Evolutionary conservation across 2,888 invertebrate genomes (phyloP), one percentile per base, ranked within the genome.

Genomic region (Tridacna gigas): DNA sequence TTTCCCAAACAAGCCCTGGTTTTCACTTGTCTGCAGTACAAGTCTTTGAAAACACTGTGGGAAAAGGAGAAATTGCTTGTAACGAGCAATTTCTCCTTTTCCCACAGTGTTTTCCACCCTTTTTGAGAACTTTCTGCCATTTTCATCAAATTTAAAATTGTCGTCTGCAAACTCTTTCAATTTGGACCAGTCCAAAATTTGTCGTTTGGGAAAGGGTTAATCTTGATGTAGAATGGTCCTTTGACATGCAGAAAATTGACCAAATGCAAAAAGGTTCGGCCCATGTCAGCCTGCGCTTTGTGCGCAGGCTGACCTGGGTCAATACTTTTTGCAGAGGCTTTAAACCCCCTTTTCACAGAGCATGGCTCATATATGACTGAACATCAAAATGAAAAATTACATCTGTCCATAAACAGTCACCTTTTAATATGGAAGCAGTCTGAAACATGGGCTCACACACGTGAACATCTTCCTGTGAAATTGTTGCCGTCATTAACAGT

Each of bases 361-460:
- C n/a, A n/a, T n/a, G n/a, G 7, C 37, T 4, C 37, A 37, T 7
- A 37, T 37, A 7, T 37, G 37, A 37, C 2, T 37, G 2, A 4
- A 37, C 7, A 37, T 37, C 37, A 7, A 37, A 37, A 7, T 37
- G 3, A 37, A 37, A 37, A 37, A 37, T 2, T 37, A 37, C 37
- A 37, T 37, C 37, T 37, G 37, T 37, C 37, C 37, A 37, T 37
- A 37, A 37, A 37, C 37, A 37, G 37, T 56, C 28, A 81, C 81
- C 81, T 77, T 81, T 77, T 15, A 81, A 22, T n/a, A 81, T 48
- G 18, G 47, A 28, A 20, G 77, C 73, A n/a, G 77, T 77, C 26
- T 81, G 65, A 28, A 61, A 80, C 76, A 80, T 65, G 45, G 60
- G 28, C 2, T 77, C 81, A 25, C 71, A 73, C 45, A 81, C 51